These are phyloP conservation scores for Xylocampa areola DNA, from an alignment of 2,888 invertebrate species.

Conservation along the genomic window DNA sequence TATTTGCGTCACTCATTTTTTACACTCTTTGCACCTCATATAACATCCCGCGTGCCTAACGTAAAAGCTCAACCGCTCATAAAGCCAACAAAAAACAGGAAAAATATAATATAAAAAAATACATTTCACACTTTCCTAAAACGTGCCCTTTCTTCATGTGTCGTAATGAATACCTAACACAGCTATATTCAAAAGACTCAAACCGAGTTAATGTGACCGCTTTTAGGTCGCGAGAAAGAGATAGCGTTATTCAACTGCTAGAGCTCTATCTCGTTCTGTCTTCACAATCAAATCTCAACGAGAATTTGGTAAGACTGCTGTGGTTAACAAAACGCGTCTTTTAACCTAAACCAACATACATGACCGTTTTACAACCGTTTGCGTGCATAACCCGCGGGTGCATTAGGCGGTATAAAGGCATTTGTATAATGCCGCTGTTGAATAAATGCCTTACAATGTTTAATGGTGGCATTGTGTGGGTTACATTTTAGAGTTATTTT, in stretches of 20 bases:
- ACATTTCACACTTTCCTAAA: background rate
- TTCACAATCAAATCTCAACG: too few relatives aligned
- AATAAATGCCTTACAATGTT: constrained; percentile 8
- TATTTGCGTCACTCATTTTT: background rate
- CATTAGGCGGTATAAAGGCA: constrained; percentile 10
- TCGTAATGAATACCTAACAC: background rate
- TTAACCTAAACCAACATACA: constrained; percentile 5
- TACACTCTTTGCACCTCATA: background rate
- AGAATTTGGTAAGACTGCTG: too few relatives aligned
- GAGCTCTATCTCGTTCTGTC: too few relatives aligned
- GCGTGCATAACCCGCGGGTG: constrained; percentile 10
- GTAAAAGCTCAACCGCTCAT: background rate
- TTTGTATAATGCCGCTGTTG: background rate
- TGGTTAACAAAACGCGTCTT: constrained; percentile 6
- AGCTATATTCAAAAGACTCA: constrained; percentile 3
- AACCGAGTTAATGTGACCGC: too few relatives aligned
- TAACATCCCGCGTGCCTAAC: background rate
- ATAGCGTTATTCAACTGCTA: too few relatives aligned
- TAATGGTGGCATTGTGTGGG: background rate
- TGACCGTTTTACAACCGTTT: constrained; percentile 2
- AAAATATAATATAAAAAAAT: constrained; percentile 1
- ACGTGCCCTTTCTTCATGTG: background rate
- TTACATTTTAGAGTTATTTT: background rate
- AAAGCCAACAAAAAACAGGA: background rate
- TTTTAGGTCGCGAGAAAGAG: too few relatives aligned